These are phyloP conservation scores for Phoenicopterus ruber DNA, from an alignment of 2,113 vertebrate species.

Conservation along the genomic window DNA sequence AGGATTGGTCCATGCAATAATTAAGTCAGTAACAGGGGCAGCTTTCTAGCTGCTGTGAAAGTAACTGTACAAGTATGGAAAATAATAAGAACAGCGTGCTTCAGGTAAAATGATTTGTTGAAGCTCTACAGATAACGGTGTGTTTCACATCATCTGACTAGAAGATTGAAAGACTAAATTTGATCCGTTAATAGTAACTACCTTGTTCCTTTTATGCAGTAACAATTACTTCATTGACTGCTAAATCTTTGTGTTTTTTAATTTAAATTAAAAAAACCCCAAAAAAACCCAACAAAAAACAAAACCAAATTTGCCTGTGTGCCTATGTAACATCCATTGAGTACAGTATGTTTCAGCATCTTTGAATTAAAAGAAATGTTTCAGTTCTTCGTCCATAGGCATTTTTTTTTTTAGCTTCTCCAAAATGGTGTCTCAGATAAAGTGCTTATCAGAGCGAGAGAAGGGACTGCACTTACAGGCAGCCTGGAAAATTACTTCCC, in stretches of 20 bases:
- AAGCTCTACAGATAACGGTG: background rate
- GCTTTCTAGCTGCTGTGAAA: background rate
- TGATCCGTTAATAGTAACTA: background rate
- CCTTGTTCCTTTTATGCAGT: background rate
- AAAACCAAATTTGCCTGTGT: background rate
- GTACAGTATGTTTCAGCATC: background rate
- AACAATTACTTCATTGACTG: background rate
- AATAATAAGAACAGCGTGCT: background rate
- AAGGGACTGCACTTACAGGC: background rate
- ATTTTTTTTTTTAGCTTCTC: background rate
- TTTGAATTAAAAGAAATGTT: background rate
- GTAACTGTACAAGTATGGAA: background rate
- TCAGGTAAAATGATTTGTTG: background rate
- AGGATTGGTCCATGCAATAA: background rate
- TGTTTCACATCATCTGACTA: background rate
- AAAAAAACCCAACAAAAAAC: too few species aligned
- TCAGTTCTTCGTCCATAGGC: background rate
- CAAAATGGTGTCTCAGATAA: background rate
- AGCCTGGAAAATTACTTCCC: background rate
- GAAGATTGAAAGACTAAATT: background rate
- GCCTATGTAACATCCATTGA: background rate
- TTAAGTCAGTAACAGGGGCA: background rate
- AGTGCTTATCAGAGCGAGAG: background rate
- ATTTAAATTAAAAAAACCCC: background rate
- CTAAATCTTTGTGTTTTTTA: background rate